A percentile compares a stretch with the other conserved stretches of the same genome.
Conservation (phyloP, 2,113 vertebrate species). For the Fulica atra region DNA sequence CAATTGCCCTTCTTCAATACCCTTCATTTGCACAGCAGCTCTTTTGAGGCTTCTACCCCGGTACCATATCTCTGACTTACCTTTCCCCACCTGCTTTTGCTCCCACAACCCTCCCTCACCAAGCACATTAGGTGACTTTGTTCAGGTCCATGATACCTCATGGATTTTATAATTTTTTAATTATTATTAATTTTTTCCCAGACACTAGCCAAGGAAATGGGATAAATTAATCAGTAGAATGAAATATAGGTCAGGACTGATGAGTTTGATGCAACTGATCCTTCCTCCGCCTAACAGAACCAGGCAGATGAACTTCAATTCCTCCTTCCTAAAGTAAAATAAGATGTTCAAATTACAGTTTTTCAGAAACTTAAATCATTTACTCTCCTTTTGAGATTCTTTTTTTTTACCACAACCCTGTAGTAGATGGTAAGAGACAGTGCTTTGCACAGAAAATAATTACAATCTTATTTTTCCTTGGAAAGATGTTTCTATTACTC, state of each 20-base stretch:
- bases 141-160: constrained; percentile 43
- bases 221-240: constrained; percentile 60
- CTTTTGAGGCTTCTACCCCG: background rate
- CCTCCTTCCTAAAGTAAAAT: constrained; percentile 18
- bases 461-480: background rate
- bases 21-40: constrained; percentile 27
- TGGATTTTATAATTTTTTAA: background rate
- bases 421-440: background rate
- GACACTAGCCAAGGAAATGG: constrained; percentile 52
- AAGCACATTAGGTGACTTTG: background rate
- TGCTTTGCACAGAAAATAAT: background rate
- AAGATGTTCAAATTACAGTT: constrained; percentile 9
- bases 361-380: constrained; percentile 30
- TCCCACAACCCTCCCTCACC: background rate
- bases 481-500: background rate
- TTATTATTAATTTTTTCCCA: background rate
- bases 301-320: constrained; percentile 45
- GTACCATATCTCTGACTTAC: background rate
- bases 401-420: background rate
- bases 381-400: background rate
- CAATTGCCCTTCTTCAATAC: background rate
- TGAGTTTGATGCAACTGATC: constrained; percentile 66
- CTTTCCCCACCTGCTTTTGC: constrained; percentile 46
- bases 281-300: constrained; percentile 44
- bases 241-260: constrained; percentile 70